Percentiles rank a stretch among this genome's conserved stretches.
phyloP scores from a whole-genome alignment of 2,113 vertebrate species.

The Nettapus auritus region DNA sequence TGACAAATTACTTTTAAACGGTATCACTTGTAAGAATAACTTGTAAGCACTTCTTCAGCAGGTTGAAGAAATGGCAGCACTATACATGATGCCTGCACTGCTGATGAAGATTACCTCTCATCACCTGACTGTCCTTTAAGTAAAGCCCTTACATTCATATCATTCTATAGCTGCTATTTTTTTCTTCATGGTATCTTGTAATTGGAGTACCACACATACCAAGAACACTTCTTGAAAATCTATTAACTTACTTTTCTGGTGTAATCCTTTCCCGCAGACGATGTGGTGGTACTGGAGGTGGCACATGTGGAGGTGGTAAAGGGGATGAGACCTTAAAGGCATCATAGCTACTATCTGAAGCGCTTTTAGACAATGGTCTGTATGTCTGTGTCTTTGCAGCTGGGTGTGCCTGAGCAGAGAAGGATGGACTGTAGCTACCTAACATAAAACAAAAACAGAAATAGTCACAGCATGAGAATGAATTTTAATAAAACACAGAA shows the following conservation, averaged over 20 bases:
- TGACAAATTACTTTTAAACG: neutral
- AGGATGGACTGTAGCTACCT: slow-evolving; percentile 83
- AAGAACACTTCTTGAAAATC: neutral
- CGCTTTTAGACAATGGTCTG: slow-evolving; percentile 90
- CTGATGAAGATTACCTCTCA: neutral
- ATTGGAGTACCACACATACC: neutral
- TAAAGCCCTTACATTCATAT: neutral
- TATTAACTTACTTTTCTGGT: slow-evolving; percentile 84
- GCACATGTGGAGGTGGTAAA: slow-evolving; percentile 80
- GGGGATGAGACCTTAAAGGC: slow-evolving; percentile 79
- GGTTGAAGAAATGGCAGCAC: neutral
- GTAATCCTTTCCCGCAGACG: slow-evolving; percentile 85
- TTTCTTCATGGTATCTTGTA: neutral
- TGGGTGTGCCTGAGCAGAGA: slow-evolving; percentile 87
- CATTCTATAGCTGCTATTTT: neutral
- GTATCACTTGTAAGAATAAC: neutral
- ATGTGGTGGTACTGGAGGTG: slow-evolving; percentile 84
- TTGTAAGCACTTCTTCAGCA: neutral
- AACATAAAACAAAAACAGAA: slow-evolving; percentile 25
- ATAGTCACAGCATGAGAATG: neutral
- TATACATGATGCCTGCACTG: neutral
- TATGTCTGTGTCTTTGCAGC: slow-evolving; percentile 94
- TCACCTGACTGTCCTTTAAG: neutral
- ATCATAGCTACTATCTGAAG: slow-evolving; percentile 83
- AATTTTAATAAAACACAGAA: neutral